phyloP scores from a whole-genome alignment of 1,140 invertebrate genomes.

The Philotrypesis tridentata region DNA sequence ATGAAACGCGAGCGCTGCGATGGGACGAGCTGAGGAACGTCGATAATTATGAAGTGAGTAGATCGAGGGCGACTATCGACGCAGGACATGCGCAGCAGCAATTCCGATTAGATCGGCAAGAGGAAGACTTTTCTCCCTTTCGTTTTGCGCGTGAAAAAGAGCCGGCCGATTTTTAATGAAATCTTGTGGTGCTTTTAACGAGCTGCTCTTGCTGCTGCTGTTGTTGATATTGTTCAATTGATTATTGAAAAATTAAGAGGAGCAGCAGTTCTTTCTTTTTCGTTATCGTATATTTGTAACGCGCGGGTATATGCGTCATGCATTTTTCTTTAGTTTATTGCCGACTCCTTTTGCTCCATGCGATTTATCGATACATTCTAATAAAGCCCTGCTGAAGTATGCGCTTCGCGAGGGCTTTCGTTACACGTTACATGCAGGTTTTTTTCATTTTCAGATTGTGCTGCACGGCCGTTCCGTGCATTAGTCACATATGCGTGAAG shows the following conservation, averaged over 20 bases:
- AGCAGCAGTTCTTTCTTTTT: neutral
- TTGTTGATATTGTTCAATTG: neutral
- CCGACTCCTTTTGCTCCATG: neutral
- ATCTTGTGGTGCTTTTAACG: neutral
- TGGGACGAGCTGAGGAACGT: neutral
- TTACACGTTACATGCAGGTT: neutral
- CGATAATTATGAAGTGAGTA: conserved; percentile 8
- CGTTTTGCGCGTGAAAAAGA: neutral
- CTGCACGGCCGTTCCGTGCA: neutral
- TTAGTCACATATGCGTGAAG: neutral
- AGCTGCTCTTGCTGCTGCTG: neutral
- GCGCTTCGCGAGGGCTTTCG: no score
- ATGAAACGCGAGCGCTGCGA: neutral
- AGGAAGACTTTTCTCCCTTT: neutral
- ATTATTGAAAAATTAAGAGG: neutral
- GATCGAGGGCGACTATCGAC: neutral
- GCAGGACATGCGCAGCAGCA: neutral
- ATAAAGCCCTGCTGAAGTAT: neutral
- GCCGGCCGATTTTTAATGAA: neutral
- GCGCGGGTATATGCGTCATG: neutral
- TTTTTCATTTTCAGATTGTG: neutral
- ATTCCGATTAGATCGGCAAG: neutral
- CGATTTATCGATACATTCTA: neutral
- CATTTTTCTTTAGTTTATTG: neutral
- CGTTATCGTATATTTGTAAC: neutral